Percentiles rank a stretch among this genome's conserved stretches.
These are phyloP conservation scores for Cnemophilus loriae DNA, from an alignment of 2,113 vertebrate genomes.

Conservation along the genomic window DNA sequence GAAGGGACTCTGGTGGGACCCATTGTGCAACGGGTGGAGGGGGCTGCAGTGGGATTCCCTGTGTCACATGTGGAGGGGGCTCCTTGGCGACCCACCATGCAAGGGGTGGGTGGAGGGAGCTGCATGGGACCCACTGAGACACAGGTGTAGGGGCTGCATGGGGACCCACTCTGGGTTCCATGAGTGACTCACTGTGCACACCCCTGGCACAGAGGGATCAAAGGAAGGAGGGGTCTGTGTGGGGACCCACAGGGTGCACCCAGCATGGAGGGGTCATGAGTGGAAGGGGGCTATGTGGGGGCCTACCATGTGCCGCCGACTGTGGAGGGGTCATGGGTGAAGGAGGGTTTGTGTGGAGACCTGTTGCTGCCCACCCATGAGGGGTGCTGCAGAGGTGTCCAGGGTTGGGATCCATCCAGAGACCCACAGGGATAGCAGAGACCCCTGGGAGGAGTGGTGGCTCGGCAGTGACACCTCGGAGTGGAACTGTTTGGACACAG, in stretches of 20 bases:
- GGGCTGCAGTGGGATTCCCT: background rate
- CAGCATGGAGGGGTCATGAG: background rate
- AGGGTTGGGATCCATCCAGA: background rate
- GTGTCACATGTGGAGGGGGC: accelerated
- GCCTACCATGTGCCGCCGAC: background rate
- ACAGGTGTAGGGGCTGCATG: background rate
- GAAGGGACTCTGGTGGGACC: background rate
- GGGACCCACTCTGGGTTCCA: background rate
- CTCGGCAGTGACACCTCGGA: accelerated
- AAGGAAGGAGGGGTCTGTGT: too few relatives aligned
- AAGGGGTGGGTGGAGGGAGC: background rate
- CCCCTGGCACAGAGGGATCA: accelerated
- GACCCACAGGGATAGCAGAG: background rate
- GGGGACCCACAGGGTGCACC: background rate
- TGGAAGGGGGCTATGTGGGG: background rate
- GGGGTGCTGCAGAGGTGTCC: background rate
- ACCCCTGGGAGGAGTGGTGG: background rate
- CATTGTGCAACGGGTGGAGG: background rate
- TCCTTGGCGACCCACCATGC: background rate
- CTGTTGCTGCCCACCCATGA: background rate
- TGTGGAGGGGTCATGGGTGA: too few relatives aligned
- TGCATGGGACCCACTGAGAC: accelerated
- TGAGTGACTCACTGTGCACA: accelerated
- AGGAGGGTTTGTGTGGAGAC: background rate
- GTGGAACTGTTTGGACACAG: background rate